Conservation (phyloP, 2,888 invertebrate species). For the Gryllus longicercus region DNA sequence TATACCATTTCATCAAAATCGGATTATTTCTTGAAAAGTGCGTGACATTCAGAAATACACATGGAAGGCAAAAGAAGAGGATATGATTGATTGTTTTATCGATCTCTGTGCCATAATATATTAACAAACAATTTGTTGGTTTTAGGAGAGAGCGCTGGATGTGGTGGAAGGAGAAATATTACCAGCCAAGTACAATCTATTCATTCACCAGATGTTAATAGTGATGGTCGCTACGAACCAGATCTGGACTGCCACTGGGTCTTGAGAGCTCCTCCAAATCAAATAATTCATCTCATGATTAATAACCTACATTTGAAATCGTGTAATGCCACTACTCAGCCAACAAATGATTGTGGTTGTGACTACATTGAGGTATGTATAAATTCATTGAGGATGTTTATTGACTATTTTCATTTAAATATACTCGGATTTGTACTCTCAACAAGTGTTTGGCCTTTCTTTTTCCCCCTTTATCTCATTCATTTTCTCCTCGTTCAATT, state of each 20-base stretch:
- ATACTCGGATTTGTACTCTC: no score
- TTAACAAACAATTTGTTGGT: not conserved
- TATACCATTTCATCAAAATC: no score
- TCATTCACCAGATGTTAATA: constrained; percentile 49
- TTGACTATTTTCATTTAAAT: not conserved
- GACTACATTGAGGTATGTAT: constrained; percentile 65
- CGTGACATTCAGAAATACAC: no score
- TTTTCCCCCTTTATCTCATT: no score
- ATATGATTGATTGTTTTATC: no score
- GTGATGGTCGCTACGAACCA: constrained; percentile 56
- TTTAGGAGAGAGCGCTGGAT: constrained; percentile 48
- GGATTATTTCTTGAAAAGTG: no score
- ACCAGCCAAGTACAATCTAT: constrained; percentile 48
- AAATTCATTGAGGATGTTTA: not conserved
- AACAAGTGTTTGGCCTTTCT: no score
- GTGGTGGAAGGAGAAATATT: constrained; percentile 67
- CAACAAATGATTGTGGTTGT: constrained; percentile 59
- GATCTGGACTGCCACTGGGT: constrained; percentile 76
- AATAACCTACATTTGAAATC: constrained; percentile 49
- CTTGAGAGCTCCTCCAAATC: constrained; percentile 58
- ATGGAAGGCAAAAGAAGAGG: no score
- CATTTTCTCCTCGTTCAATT: no score
- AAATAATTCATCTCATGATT: constrained; percentile 60
- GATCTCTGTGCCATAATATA: not conserved
- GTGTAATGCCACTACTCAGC: constrained; percentile 44